Evolutionary conservation across 2,113 vertebrate species (phyloP).

Genomic region (Vulpes lagopus): DNA sequence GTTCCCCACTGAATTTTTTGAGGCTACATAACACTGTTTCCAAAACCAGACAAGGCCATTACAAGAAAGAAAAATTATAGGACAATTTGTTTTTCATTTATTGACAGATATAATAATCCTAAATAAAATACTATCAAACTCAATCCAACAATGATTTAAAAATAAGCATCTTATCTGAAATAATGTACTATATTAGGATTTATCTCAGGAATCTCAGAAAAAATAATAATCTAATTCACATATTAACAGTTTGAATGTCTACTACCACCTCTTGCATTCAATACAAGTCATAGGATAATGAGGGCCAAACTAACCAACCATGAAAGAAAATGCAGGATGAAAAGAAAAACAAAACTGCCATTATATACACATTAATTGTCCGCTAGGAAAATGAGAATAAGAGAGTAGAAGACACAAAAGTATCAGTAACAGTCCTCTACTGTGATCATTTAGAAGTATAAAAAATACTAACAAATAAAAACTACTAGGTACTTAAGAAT

Average conservation of each 20-base stretch:
- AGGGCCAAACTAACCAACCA: background rate
- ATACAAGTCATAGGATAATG: background rate
- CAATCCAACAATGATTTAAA: background rate
- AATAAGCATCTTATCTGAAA: background rate
- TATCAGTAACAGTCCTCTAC: background rate
- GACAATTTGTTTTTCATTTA: background rate
- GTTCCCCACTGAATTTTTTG: background rate
- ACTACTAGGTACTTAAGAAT: background rate
- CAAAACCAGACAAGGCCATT: background rate
- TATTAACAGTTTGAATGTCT: background rate
- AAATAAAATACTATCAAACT: conserved; percentile 5
- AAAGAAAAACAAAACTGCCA: background rate
- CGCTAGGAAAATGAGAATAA: background rate
- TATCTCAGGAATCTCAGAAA: conserved; percentile 23
- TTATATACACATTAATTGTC: background rate
- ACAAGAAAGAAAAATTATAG: background rate
- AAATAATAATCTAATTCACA: background rate
- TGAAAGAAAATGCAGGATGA: background rate
- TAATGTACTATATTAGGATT: background rate
- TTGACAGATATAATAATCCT: background rate
- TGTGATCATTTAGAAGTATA: background rate
- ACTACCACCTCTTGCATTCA: background rate
- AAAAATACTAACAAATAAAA: background rate
- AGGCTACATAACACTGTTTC: background rate
- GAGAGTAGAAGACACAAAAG: background rate